A percentile compares a stretch with the other conserved stretches of the same genome.
phyloP scores from a whole-genome alignment of 2,888 invertebrate species.

The Molorchus minor region DNA sequence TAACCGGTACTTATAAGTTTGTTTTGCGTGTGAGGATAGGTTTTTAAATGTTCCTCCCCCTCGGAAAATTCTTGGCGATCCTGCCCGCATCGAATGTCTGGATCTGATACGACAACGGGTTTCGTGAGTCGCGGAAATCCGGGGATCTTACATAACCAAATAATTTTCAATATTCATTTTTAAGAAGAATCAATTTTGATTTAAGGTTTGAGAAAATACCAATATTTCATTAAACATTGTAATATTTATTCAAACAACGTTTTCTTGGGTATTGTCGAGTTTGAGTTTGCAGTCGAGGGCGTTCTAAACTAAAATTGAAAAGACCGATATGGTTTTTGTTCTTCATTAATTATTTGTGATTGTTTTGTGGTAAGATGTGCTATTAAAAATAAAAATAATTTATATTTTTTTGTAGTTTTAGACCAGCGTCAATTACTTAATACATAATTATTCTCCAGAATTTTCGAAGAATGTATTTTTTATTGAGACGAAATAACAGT shows the following conservation, averaged over 20 bases:
- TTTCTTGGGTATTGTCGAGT: neutral
- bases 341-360: too few relatives aligned
- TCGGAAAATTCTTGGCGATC: slow-evolving; percentile 3
- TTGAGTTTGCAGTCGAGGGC: neutral
- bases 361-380: too few relatives aligned
- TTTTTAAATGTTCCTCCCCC: slow-evolving; percentile 4
- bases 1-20: slow-evolving; percentile 8
- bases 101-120: neutral
- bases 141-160: slow-evolving; percentile 5
- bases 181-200: too few relatives aligned
- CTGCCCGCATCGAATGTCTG: slow-evolving; percentile 14
- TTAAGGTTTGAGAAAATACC: neutral
- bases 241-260: neutral
- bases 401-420: too few relatives aligned
- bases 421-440: too few relatives aligned
- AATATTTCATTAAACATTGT: neutral
- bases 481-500: too few relatives aligned
- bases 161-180: slow-evolving; percentile 12
- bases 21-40: neutral
- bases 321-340: too few relatives aligned
- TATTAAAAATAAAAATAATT: too few relatives aligned
- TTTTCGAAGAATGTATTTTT: too few relatives aligned
- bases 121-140: neutral
- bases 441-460: too few relatives aligned
- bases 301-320: too few relatives aligned